These are phyloP conservation scores for Rhegmatorhina hoffmannsi DNA, from an alignment of 2,113 vertebrate genomes.

Conservation along the genomic window DNA sequence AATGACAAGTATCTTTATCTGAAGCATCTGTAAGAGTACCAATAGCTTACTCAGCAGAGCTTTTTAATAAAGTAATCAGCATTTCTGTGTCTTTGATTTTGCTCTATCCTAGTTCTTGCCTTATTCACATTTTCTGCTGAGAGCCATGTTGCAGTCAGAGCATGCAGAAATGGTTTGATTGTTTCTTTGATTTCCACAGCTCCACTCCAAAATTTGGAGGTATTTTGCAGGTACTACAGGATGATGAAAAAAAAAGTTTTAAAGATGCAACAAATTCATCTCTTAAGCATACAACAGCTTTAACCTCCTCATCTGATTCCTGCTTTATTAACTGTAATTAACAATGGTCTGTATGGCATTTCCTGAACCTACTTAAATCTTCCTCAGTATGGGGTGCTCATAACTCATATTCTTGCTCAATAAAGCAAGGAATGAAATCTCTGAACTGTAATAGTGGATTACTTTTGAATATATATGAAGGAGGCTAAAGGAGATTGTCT, in stretches of 20 bases:
- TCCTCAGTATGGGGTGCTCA: accelerated
- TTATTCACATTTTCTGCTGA: not conserved
- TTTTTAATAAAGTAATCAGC: not conserved
- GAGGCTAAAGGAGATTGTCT: not conserved
- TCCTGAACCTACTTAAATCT: not conserved
- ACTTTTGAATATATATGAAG: not conserved
- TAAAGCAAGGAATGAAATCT: not conserved
- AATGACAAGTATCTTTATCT: not conserved
- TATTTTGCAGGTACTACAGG: not conserved
- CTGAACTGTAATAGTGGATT: not conserved
- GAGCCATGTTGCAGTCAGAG: not conserved
- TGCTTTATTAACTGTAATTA: not conserved
- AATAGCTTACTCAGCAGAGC: not conserved
- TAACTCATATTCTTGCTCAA: not conserved
- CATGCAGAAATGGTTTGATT: not conserved
- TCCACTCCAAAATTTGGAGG: not conserved
- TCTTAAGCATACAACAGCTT: not conserved
- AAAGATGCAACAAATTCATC: not conserved
- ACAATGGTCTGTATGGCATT: not conserved
- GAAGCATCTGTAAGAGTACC: not conserved
- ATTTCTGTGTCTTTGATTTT: not conserved
- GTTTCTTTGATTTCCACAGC: not conserved
- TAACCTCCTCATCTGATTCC: not conserved
- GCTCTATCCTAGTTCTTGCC: not conserved
- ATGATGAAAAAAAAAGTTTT: not conserved